A percentile compares a stretch with the other conserved stretches of the same genome.
phyloP scores from a whole-genome alignment of 2,113 vertebrate species.

The Myxocyprinus asiaticus region DNA sequence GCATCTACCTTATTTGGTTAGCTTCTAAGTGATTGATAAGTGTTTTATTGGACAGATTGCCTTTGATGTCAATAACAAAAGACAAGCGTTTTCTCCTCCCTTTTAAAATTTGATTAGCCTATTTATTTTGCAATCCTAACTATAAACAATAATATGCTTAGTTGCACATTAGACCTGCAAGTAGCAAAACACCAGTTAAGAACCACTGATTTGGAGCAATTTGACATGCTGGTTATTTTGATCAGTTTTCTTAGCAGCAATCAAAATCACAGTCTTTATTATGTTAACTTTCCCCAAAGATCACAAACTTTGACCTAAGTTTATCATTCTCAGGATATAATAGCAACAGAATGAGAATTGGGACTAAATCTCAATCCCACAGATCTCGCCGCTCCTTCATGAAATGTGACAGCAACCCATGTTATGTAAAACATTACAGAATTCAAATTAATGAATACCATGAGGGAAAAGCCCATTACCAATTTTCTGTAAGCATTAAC shows the following conservation, averaged over 20 bases:
- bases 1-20: no score
- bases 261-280: background rate
- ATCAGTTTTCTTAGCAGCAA: background rate
- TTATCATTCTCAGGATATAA: constrained; percentile 16
- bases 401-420: constrained; percentile 23
- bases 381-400: constrained; percentile 5
- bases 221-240: background rate
- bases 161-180: no score
- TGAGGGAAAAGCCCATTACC: constrained; percentile 35
- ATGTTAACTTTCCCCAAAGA: background rate
- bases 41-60: no score
- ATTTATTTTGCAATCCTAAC: no score
- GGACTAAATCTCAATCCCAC: constrained; percentile 16
- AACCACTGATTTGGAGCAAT: no score
- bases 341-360: background rate
- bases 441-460: constrained; percentile 52
- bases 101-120: no score
- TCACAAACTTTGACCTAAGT: background rate
- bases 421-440: constrained; percentile 34
- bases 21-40: no score
- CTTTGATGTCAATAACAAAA: no score
- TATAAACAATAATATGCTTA: no score
- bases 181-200: no score
- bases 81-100: no score
- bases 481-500: background rate